A percentile compares a stretch with the other conserved stretches of the same genome.
Evolutionary conservation across 2,888 invertebrate species (phyloP).

Genomic region (Rhagium mordax): DNA sequence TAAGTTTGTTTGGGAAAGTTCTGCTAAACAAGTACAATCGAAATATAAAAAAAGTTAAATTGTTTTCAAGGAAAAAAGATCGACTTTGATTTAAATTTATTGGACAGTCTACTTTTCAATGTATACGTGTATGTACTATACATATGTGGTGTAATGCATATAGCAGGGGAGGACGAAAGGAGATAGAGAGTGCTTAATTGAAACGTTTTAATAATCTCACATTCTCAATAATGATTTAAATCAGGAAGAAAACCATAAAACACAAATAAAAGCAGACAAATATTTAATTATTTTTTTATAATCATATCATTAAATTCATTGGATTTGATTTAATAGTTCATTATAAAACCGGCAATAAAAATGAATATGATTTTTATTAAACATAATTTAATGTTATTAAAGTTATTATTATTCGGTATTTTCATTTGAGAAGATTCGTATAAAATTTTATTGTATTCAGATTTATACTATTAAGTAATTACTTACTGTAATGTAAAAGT

Average conservation of each 20-base stretch:
- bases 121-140: too few species aligned
- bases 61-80: conserved; percentile 6
- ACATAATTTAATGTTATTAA: background rate
- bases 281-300: background rate
- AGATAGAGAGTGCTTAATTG: too few species aligned
- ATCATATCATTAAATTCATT: background rate
- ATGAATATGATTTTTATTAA: background rate
- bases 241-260: background rate
- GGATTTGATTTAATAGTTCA: background rate
- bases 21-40: background rate
- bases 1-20: conserved; percentile 8
- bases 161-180: too few species aligned
- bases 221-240: background rate
- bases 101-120: background rate
- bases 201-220: background rate
- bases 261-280: background rate
- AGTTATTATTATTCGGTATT: background rate
- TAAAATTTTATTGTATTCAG: background rate
- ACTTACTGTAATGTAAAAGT: too few species aligned
- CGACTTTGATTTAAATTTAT: background rate
- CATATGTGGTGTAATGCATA: too few species aligned
- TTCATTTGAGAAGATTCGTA: background rate
- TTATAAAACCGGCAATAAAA: background rate
- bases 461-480: background rate
- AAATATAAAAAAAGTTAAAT: conserved; percentile 14